Evolutionary conservation across 37 sponge, comb jelly and placozoan species (phyloP).

Genomic region (Ianthella basta): DNA sequence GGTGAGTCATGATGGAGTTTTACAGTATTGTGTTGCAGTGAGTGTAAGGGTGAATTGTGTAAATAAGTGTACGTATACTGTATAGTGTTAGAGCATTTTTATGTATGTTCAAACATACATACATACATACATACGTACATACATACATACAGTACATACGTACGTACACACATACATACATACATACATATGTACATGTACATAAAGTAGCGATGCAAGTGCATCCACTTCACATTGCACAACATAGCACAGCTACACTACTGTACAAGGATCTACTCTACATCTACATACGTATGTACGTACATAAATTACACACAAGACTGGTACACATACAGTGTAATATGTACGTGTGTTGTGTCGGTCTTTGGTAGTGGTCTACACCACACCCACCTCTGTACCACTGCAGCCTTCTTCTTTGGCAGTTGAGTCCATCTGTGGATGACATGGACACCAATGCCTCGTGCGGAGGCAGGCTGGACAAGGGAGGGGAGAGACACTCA

Average conservation of each 20-base stretch:
- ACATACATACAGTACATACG: not conserved
- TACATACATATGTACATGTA: not conserved
- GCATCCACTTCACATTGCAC: too few species aligned
- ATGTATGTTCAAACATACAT: constrained; percentile 15
- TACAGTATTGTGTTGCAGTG: too few species aligned
- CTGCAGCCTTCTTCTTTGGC: constrained; percentile 73
- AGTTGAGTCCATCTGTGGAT: constrained; percentile 82
- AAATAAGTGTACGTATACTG: not conserved
- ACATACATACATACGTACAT: constrained; percentile 7
- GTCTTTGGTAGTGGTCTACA: too few species aligned
- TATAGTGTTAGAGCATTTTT: not conserved
- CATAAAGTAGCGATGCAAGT: too few species aligned
- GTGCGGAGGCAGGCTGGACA: constrained; percentile 91
- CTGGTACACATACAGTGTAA: not conserved
- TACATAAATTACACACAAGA: not conserved
- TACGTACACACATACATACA: constrained; percentile 7
- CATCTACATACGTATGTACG: not conserved
- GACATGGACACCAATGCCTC: constrained; percentile 92
- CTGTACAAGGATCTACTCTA: too few species aligned
- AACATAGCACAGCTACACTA: too few species aligned
- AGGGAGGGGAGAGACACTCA: constrained; percentile 9
- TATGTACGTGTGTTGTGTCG: too few species aligned
- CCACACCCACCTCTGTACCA: constrained; percentile 85
- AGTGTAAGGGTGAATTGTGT: too few species aligned
- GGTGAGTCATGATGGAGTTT: too few species aligned